Conservation (phyloP, 1,140 invertebrate species). For the Listronotus oregonensis region DNA sequence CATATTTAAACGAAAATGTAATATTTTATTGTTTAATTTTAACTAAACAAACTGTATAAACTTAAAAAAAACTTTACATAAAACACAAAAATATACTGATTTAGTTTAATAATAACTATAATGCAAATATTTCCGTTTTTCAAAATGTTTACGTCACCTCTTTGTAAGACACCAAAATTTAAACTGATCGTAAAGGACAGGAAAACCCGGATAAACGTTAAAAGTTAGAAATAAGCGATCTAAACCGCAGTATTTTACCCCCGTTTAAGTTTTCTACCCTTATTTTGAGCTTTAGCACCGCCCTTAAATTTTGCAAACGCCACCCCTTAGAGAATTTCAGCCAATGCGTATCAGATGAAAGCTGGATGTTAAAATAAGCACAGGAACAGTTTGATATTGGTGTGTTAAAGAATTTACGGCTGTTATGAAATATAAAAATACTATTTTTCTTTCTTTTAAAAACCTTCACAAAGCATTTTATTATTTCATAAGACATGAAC, state of each 20-base stretch:
- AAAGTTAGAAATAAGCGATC: constrained; percentile 38
- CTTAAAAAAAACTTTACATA: too few species aligned
- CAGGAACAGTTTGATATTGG: too few species aligned
- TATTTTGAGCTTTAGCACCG: constrained; percentile 6
- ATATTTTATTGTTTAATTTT: constrained; percentile 2
- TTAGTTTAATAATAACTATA: too few species aligned
- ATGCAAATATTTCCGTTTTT: too few species aligned
- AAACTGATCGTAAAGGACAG: constrained; percentile 25
- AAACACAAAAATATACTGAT: too few species aligned
- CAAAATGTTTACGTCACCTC: not conserved
- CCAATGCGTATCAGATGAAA: constrained; percentile 4
- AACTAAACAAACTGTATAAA: constrained; percentile 13
- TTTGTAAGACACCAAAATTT: constrained; percentile 32
- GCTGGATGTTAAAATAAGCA: too few species aligned
- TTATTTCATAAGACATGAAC: too few species aligned
- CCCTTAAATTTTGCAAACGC: constrained; percentile 11
- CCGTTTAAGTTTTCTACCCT: constrained; percentile 23
- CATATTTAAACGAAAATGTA: constrained; percentile 21
- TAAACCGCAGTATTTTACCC: constrained; percentile 36
- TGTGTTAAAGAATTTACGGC: too few species aligned
- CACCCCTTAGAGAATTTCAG: constrained; percentile 5
- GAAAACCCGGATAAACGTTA: constrained; percentile 21
- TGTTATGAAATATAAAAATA: too few species aligned
- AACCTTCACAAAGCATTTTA: too few species aligned
- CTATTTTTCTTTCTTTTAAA: too few species aligned